These are phyloP conservation scores for Syngnathoides biaculeatus DNA, from an alignment of 2,113 vertebrate species.

Conservation along the genomic window DNA sequence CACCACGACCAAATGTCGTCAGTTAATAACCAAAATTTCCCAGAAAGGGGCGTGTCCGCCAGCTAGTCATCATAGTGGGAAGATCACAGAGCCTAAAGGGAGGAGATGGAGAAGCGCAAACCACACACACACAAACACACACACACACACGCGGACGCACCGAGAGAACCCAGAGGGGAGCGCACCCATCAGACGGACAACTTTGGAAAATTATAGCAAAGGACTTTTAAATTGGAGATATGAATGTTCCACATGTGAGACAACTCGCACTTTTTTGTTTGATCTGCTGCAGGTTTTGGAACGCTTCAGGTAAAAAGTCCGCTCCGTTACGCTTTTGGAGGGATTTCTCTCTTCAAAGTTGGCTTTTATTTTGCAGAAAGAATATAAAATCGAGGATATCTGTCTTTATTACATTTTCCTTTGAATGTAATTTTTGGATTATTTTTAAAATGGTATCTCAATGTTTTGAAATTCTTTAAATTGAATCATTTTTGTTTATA, in stretches of 20 bases:
- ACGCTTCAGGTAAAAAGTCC: not conserved
- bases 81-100: not conserved
- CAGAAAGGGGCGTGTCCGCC: slow-evolving; percentile 1
- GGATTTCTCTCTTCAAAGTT: too few relatives aligned
- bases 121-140: not conserved
- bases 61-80: not conserved
- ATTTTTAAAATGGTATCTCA: not conserved
- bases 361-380: not conserved
- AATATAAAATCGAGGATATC: too few relatives aligned
- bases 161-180: not conserved
- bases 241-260: not conserved
- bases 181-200: not conserved
- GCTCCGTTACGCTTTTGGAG: too few relatives aligned
- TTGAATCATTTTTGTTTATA: too few relatives aligned
- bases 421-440: not conserved
- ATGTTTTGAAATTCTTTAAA: too few relatives aligned
- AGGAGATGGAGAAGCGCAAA: not conserved
- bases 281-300: not conserved
- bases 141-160: not conserved
- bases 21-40: not conserved
- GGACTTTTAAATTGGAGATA: not conserved
- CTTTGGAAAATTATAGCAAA: not conserved
- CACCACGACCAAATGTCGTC: not conserved
- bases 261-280: slow-evolving; percentile 1
- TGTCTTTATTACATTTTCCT: not conserved